Conservation (phyloP, 2,797 vertebrate genomes). For the Sebastes taczanowskii region DNA sequence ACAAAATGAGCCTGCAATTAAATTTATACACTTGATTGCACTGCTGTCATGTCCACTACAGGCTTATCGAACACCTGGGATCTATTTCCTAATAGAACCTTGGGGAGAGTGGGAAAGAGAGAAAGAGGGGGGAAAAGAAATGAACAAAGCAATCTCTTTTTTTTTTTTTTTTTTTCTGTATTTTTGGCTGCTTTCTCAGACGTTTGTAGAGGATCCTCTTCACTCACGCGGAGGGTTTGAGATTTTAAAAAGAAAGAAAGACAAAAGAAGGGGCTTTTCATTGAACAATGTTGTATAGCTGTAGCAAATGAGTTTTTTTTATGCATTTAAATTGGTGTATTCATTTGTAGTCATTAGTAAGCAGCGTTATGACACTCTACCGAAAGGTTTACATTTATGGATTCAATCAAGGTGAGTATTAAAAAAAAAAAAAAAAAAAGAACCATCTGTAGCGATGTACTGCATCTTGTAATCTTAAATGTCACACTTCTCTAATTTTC, state of each 20-base stretch:
- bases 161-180: not conserved
- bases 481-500: conserved; percentile 34
- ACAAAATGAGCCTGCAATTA: conserved; percentile 90
- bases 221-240: conserved; percentile 33
- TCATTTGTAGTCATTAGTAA: conserved; percentile 53
- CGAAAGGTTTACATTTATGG: conserved; percentile 24
- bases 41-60: conserved; percentile 89
- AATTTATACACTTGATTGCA: conserved; percentile 90
- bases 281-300: conserved; percentile 23
- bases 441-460: conserved; percentile 10
- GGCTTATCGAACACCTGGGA: conserved; percentile 89
- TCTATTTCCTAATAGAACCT: conserved; percentile 87
- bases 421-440: not conserved
- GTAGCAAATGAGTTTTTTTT: conserved; percentile 29
- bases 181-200: conserved; percentile 65
- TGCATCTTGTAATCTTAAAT: conserved; percentile 40
- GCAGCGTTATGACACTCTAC: conserved; percentile 37
- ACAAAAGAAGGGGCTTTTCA: conserved; percentile 41
- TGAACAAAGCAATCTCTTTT: conserved; percentile 74
- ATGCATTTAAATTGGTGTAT: conserved; percentile 45
- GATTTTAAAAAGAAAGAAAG: conserved; percentile 34
- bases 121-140: conserved; percentile 42
- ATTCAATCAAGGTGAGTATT: conserved; percentile 36
- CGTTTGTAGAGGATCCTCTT: conserved; percentile 64
- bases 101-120: conserved; percentile 73